A percentile compares a stretch with the other conserved stretches of the same genome.
These are phyloP conservation scores for Porphyrio hochstetteri DNA, from an alignment of 2,113 vertebrate genomes.

Conservation along the genomic window DNA sequence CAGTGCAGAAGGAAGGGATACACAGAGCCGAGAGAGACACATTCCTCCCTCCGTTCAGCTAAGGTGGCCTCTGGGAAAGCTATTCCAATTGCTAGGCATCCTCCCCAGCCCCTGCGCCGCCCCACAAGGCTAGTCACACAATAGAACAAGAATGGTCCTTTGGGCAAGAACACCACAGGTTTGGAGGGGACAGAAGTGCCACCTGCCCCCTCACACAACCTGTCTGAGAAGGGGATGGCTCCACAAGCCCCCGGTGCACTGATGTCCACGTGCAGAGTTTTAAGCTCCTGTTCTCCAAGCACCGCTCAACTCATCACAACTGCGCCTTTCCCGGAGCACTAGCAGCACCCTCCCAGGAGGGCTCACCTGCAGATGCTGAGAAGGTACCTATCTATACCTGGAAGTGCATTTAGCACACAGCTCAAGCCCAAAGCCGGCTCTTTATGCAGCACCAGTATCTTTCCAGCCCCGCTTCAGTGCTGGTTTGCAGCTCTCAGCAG, in stretches of 20 bases:
- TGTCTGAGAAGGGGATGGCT: not conserved
- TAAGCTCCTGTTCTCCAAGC: not conserved
- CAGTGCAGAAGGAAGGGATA: not conserved
- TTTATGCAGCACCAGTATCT: not conserved
- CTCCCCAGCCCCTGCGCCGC: too few relatives aligned
- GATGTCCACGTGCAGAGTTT: not conserved
- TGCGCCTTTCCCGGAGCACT: not conserved
- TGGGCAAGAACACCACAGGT: not conserved
- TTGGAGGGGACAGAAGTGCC: not conserved
- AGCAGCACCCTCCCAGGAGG: not conserved
- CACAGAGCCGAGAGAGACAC: not conserved
- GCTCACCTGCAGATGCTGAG: not conserved
- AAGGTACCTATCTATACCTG: not conserved
- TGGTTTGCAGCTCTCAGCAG: not conserved
- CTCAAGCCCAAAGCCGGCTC: not conserved
- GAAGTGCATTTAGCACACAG: not conserved
- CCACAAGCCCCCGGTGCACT: not conserved
- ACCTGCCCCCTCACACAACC: not conserved
- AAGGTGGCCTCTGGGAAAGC: not conserved
- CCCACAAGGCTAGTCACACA: not conserved
- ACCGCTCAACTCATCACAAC: not conserved
- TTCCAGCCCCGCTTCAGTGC: not conserved
- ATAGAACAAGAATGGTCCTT: not conserved
- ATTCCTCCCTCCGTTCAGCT: fast-evolving
- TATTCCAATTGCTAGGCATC: not conserved